Evolutionary conservation across 2,113 vertebrate species (phyloP).

Genomic region (Hemicordylus capensis): DNA sequence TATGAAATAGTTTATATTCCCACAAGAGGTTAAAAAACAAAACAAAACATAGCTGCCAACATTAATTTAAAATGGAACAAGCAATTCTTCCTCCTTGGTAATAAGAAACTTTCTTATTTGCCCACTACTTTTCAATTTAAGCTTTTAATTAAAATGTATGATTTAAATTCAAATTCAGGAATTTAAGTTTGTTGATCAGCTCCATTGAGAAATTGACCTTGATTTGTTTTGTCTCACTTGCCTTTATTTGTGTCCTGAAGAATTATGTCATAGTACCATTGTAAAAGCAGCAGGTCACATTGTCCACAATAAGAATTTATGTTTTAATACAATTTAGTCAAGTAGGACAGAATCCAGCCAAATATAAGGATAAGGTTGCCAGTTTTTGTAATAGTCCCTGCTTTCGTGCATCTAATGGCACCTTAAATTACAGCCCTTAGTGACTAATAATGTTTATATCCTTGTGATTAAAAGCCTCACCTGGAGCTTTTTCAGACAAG

Average conservation of each 20-base stretch:
- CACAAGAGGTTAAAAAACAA: no score
- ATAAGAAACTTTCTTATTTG: not conserved
- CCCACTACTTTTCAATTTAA: not conserved
- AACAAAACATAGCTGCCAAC: not conserved
- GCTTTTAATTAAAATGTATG: no score
- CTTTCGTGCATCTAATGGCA: not conserved
- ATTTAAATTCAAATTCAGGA: no score
- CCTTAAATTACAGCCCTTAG: not conserved
- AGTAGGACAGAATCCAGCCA: not conserved
- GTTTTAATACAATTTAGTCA: not conserved
- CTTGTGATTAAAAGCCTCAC: not conserved
- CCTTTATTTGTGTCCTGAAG: not conserved
- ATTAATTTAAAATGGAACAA: not conserved
- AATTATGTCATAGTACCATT: not conserved
- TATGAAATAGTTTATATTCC: not conserved
- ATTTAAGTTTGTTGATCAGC: not conserved
- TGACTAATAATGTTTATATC: not conserved
- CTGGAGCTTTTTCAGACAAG: not conserved
- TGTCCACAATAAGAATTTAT: not conserved
- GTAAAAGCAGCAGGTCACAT: not conserved
- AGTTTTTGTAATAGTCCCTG: not conserved
- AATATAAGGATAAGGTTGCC: not conserved
- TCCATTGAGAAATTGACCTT: not conserved
- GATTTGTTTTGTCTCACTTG: not conserved
- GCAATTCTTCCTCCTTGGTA: not conserved